Conservation (phyloP, 2,797 vertebrate species). For the Taenioides sp. region DNA sequence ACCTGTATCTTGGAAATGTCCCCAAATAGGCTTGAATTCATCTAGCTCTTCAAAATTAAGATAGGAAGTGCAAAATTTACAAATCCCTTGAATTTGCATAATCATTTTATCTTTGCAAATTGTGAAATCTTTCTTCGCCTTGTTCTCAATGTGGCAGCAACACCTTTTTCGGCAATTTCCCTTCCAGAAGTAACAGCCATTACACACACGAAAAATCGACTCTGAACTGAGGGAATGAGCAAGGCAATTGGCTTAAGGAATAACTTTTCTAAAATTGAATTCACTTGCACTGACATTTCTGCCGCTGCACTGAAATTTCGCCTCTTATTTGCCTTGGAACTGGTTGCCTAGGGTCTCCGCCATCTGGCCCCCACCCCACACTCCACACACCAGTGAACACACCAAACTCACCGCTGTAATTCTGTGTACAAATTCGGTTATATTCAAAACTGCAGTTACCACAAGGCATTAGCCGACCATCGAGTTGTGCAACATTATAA, state of each 20-base stretch:
- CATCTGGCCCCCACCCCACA: slow-evolving; percentile 58
- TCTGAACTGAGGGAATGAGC: background rate
- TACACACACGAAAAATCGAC: background rate
- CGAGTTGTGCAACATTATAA: slow-evolving; percentile 39
- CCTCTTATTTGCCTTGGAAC: slow-evolving; percentile 28
- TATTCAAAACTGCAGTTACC: slow-evolving; percentile 33
- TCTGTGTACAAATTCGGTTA: slow-evolving; percentile 25
- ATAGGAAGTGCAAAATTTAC: background rate
- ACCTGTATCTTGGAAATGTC: no score
- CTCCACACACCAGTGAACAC: slow-evolving; percentile 47
- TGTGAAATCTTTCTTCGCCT: slow-evolving; percentile 12
- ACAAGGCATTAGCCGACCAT: slow-evolving; percentile 43
- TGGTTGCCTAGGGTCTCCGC: slow-evolving; percentile 59
- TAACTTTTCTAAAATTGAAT: slow-evolving; percentile 2
- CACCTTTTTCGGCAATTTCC: slow-evolving; percentile 2
- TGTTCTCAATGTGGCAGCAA: slow-evolving; percentile 3
- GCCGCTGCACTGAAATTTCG: background rate
- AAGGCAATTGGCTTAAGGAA: slow-evolving; percentile 12
- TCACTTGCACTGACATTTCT: slow-evolving; percentile 7
- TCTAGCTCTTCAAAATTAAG: no score
- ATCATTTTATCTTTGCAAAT: slow-evolving; percentile 5
- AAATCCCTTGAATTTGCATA: background rate
- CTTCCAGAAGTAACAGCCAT: slow-evolving; percentile 3
- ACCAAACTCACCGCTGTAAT: slow-evolving; percentile 24
- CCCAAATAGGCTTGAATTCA: background rate